Evolutionary conservation across 2,888 invertebrate species (phyloP).

Genomic region (Dendrolimus pini): DNA sequence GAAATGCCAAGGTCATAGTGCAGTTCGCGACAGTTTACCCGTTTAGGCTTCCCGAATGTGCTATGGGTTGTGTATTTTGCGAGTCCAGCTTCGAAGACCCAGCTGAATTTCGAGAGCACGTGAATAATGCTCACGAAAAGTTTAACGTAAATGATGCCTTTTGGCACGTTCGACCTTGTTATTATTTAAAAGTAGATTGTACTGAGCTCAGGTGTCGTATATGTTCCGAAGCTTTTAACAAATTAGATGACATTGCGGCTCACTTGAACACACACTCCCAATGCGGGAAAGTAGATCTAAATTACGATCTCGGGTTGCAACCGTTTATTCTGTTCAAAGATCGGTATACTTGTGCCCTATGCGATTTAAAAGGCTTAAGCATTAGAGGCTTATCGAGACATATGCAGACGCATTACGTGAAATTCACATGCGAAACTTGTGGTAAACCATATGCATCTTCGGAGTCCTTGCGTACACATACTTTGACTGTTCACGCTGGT

Average conservation of each 20-base stretch:
- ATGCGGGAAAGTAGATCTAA: slow-evolving; percentile 17
- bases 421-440: slow-evolving; percentile 17
- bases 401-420: slow-evolving; percentile 13
- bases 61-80: slow-evolving; percentile 11
- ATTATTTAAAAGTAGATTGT: slow-evolving; percentile 7
- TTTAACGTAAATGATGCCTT: background rate
- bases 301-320: slow-evolving; percentile 21
- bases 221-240: slow-evolving; percentile 1
- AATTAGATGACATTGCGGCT: background rate
- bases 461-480: slow-evolving; percentile 11
- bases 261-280: slow-evolving; percentile 8
- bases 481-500: slow-evolving; percentile 9
- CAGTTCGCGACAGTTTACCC: slow-evolving; percentile 7
- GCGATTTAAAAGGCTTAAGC: background rate
- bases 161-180: background rate
- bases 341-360: background rate
- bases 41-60: slow-evolving; percentile 5
- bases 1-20: slow-evolving; percentile 6
- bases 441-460: slow-evolving; percentile 14
- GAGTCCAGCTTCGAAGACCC: slow-evolving; percentile 7
- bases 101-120: slow-evolving; percentile 6
- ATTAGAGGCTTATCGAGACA: slow-evolving; percentile 7
- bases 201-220: slow-evolving; percentile 9
- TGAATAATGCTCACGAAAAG: slow-evolving; percentile 6
- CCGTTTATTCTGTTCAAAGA: background rate